A percentile compares a stretch with the other conserved stretches of the same genome.
Conservation (phyloP, 1,140 invertebrate species). For the Theocolax elegans region DNA sequence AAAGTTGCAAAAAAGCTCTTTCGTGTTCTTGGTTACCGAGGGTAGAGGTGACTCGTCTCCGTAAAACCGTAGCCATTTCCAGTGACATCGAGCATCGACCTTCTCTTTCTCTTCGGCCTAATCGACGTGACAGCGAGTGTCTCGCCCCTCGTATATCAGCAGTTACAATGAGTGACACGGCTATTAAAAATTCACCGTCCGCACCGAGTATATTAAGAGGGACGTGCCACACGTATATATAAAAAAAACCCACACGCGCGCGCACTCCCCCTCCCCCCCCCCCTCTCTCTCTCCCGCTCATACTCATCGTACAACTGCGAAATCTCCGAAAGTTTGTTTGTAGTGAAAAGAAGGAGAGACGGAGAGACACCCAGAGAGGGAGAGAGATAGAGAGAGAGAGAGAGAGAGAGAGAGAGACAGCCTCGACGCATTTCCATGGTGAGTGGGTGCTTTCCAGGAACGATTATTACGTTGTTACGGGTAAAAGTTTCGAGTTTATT, state of each 20-base stretch:
- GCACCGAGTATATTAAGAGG: conserved; percentile 11
- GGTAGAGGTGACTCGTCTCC: background rate
- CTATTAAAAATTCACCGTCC: conserved; percentile 46
- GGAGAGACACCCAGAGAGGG: too few relatives aligned
- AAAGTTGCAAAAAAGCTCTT: conserved; percentile 18
- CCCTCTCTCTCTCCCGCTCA: background rate
- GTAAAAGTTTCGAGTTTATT: background rate
- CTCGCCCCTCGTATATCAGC: conserved; percentile 42
- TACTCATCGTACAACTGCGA: too few relatives aligned
- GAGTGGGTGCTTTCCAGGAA: too few relatives aligned
- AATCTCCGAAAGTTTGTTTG: too few relatives aligned
- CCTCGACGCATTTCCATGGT: too few relatives aligned
- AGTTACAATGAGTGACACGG: conserved; percentile 50
- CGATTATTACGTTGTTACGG: background rate
- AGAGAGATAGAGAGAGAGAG: too few relatives aligned
- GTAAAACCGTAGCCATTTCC: background rate
- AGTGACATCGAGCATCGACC: conserved; percentile 3
- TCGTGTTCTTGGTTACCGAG: background rate
- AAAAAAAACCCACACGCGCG: too few relatives aligned
- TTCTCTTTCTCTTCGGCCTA: conserved; percentile 32
- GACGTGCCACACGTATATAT: background rate
- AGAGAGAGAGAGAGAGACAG: too few relatives aligned
- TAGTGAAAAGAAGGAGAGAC: too few relatives aligned
- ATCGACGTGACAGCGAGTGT: conserved; percentile 47
- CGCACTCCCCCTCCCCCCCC: too few relatives aligned